A percentile compares a stretch with the other conserved stretches of the same genome.
These are phyloP conservation scores for Hydropsyche betteni DNA, from an alignment of 2,888 invertebrate species.

Conservation along the genomic window DNA sequence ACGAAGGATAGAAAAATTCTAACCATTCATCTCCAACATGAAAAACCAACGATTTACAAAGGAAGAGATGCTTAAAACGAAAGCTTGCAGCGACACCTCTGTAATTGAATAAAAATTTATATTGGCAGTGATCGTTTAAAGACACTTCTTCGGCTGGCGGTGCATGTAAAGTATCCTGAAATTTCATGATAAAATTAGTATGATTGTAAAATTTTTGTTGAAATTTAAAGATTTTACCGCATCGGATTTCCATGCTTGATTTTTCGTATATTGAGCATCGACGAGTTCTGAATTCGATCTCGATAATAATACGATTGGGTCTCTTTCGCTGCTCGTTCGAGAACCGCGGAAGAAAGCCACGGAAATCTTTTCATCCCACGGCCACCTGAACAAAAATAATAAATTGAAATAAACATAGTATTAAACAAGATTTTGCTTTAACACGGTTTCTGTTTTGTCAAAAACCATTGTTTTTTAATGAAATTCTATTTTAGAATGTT, in stretches of 20 bases:
- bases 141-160: conserved; percentile 87
- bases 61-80: conserved; percentile 92
- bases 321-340: conserved; percentile 90
- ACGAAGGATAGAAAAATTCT: conserved; percentile 91
- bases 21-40: conserved; percentile 95
- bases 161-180: conserved; percentile 84
- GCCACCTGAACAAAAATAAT: conserved; percentile 58
- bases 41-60: conserved; percentile 92
- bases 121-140: conserved; percentile 92
- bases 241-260: conserved; percentile 97
- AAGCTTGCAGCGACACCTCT: conserved; percentile 98
- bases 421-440: too few species aligned
- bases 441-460: too few species aligned
- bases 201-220: too few species aligned
- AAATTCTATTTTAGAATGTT: too few species aligned
- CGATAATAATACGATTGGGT: conserved; percentile 85
- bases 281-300: conserved; percentile 78
- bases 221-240: conserved; percentile 64
- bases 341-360: conserved; percentile 93
- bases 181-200: too few species aligned
- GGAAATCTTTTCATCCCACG: conserved; percentile 79
- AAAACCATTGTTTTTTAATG: too few species aligned
- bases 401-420: not conserved
- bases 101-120: conserved; percentile 94
- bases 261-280: conserved; percentile 96